phyloP scores from a whole-genome alignment of 2,797 vertebrate species.

The Acanthurus lineatus region DNA sequence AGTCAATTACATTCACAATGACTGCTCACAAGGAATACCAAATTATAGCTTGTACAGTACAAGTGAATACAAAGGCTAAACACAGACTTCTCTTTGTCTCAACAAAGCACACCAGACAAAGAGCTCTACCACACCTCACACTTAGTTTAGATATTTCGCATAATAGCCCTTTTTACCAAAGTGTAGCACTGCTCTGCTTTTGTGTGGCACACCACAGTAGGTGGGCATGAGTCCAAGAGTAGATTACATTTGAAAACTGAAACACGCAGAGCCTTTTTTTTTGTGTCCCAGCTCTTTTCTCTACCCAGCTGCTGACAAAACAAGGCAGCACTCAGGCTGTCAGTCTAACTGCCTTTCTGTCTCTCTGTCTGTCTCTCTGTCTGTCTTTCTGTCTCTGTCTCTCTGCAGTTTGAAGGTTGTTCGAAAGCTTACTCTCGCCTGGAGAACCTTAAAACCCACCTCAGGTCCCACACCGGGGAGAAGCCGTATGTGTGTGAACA shows the following conservation, averaged over 20 bases:
- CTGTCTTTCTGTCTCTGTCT: slow-evolving; percentile 65
- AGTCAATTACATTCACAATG: slow-evolving; percentile 67
- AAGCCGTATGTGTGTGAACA: slow-evolving; percentile 99
- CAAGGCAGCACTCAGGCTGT: slow-evolving; percentile 18
- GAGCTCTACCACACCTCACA: slow-evolving; percentile 67
- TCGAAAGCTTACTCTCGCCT: slow-evolving; percentile 97
- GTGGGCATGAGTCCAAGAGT: slow-evolving; percentile 56
- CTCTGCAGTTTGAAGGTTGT: slow-evolving; percentile 95
- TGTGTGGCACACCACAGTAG: slow-evolving; percentile 67
- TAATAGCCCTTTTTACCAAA: slow-evolving; percentile 63
- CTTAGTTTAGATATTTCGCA: slow-evolving; percentile 67
- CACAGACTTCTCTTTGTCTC: slow-evolving; percentile 74
- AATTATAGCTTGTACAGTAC: slow-evolving; percentile 75
- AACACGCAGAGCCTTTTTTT: slow-evolving; percentile 40
- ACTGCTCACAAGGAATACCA: slow-evolving; percentile 74
- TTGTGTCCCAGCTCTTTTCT: slow-evolving; percentile 30
- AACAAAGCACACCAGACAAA: slow-evolving; percentile 64
- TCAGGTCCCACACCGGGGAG: slow-evolving; percentile 98
- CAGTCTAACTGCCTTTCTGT: slow-evolving; percentile 46
- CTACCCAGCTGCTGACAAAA: slow-evolving; percentile 52
- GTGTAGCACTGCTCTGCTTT: slow-evolving; percentile 60
- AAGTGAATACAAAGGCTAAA: slow-evolving; percentile 72
- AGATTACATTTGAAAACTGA: slow-evolving; percentile 59
- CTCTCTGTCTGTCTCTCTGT: slow-evolving; percentile 54
- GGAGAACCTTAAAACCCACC: slow-evolving; percentile 99